Percentiles rank a stretch among this genome's conserved stretches.
These are phyloP conservation scores for Nephotettix cincticeps DNA, from an alignment of 1,140 invertebrate species.

Conservation along the genomic window DNA sequence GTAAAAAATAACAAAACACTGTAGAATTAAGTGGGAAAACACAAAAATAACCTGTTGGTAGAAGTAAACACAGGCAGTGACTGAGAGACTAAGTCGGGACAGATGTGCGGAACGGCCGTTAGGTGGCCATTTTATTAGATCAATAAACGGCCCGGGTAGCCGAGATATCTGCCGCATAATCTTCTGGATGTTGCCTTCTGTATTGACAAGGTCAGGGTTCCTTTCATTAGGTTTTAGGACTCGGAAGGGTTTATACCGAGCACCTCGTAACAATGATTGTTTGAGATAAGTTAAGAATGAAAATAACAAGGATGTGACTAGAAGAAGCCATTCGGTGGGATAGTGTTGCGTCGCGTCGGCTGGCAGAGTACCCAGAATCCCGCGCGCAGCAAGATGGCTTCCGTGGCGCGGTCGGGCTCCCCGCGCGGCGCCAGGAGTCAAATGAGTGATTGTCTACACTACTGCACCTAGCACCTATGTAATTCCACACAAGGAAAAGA, in stretches of 20 bases:
- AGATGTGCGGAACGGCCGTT: conserved; percentile 7
- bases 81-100: not conserved
- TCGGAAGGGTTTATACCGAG: no score
- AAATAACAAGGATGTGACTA: not conserved
- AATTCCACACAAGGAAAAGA: no score
- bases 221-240: no score
- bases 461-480: no score
- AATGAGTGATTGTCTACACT: not conserved
- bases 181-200: no score
- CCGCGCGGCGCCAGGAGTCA: conserved; percentile 1
- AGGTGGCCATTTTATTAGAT: conserved; percentile 22
- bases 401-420: not conserved
- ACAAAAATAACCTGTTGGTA: conserved; percentile 6
- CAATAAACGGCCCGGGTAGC: not conserved
- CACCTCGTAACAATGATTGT: no score
- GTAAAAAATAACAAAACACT: no score
- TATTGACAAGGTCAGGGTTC: no score
- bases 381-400: conserved; percentile 9
- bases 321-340: conserved; percentile 9
- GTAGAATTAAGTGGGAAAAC: not conserved
- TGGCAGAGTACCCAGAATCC: conserved; percentile 5
- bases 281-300: no score
- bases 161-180: not conserved
- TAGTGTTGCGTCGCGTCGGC: not conserved
- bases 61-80: not conserved